Evolutionary conservation across 2,888 invertebrate genomes (phyloP), one percentile per base, ranked within the genome.

Genomic region (Platycheirus albimanus): DNA sequence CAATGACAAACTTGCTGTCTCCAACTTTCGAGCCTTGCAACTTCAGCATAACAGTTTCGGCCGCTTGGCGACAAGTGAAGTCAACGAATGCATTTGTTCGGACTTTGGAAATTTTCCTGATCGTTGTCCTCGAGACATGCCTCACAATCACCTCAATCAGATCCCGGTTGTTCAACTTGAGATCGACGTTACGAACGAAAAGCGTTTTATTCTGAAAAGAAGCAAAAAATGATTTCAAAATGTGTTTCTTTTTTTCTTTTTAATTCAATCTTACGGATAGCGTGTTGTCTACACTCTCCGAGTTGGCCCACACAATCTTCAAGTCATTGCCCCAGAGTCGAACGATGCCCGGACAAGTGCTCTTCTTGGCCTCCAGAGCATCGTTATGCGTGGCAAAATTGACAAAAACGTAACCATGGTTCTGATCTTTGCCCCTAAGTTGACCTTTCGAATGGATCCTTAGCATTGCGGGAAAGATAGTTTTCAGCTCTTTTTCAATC

Each of bases 251-350:
- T 13, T 58, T 11, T 2, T 38, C 2, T 8, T 20, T 8, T 11
- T n/a, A 45, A 49, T 6, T 15, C 38, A 47, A 7, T 45, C 85
- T 86, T 85, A 87, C 87, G 24, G 85, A 76, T 64, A 86, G 85
- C 1, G 86, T 76, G 41, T 81, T 78, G 28, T 87, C 87, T 3
- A 74, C 70, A 3, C 85, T 84, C 33, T 86, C 88, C 0, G 87
- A 86, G 70, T 87, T 87, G 2, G 89, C 88, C 89, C 89, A 89
- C 0, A 88, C 87, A 5, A 88, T 86, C 72, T 87, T 88, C n/a
- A 89, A 78, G 30, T 88, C 88, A 3, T 86, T 85, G 6, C 86
- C 88, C 88, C 88, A 89, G 72, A 88, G 80, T 0, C 86, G 85
- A 0, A 88, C 80, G 0, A 87, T 51, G 0, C 89, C 88, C 0